Base-by-base conservation (phyloP, 2,888 invertebrate genomes). In the Choristoneura rosaceana region DNA sequence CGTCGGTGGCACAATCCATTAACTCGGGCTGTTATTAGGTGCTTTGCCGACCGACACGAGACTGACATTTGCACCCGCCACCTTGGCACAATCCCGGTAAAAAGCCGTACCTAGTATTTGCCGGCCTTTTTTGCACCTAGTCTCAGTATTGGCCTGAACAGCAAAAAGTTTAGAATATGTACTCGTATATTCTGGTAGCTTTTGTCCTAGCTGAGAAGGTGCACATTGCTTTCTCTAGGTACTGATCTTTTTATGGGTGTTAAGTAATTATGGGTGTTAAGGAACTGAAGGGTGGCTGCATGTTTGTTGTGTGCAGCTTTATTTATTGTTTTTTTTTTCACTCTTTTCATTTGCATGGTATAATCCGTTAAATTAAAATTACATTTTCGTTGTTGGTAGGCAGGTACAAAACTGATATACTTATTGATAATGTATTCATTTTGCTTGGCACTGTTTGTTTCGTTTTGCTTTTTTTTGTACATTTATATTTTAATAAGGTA, bases 1-100 rank as follows among this genome's bases (percentile, higher is more conserved):
- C 80, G 79, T 79, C 82, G 81, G 71, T 15, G 81, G 84, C 82
- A 84, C 86, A 88, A 89, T 89, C 87, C 88, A 88, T 89, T 88
- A 89, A 87, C 84, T 78, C 76, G 73, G 79, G 77, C 81, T 81
- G 83, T 84, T 86, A 86, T 84, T 87, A 73, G 73, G 73, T 69
- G 73, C 84, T 83, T 81, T 81, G 80, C 81, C 78, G 80, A 79
- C 79, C 77, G 81, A 80, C 80, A 82, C 80, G 80, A 79, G 79
- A 81, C 85, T 86, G 87, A 82, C 86, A 82, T 83, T 82, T 86
- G 84, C 85, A 80, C 82, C 79, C 78, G 76, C 73, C 78, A 78
- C 75, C 76, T 76, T 33, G 80, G 80, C 81, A 80, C 85, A 81
- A 83, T 82, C 81, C 80, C 74, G 75, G 79, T 80, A 80, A 81